These are phyloP conservation scores for Sitophilus oryzae DNA, from an alignment of 1,140 invertebrate genomes.

Conservation along the genomic window DNA sequence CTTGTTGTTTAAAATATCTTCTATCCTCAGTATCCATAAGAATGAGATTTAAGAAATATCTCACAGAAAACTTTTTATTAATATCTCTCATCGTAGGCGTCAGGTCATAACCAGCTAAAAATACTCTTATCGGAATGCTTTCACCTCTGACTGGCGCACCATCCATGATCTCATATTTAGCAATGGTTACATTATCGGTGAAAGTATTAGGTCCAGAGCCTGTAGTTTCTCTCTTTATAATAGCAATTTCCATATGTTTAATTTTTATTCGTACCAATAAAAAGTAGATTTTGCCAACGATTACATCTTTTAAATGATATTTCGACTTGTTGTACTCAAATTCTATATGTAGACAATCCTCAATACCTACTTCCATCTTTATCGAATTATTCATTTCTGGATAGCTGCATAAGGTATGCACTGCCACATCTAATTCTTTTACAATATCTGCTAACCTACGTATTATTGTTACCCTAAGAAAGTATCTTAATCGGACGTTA, in stretches of 20 bases:
- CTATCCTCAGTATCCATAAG: slow-evolving; percentile 99
- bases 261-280: slow-evolving; percentile 98
- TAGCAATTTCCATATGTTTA: slow-evolving; percentile 99
- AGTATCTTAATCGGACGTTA: slow-evolving; percentile 64
- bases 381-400: slow-evolving; percentile 96
- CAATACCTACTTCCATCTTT: slow-evolving; percentile 95
- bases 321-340: slow-evolving; percentile 99
- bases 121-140: slow-evolving; percentile 97
- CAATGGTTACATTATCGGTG: slow-evolving; percentile 98
- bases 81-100: slow-evolving; percentile 99
- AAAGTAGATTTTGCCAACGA: slow-evolving; percentile 99
- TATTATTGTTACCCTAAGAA: slow-evolving; percentile 91
- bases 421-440: slow-evolving; percentile 95
- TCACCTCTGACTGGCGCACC: slow-evolving; percentile 97
- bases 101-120: slow-evolving; percentile 95
- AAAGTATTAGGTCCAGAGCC: slow-evolving; percentile 94
- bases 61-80: slow-evolving; percentile 98
- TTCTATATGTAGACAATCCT: slow-evolving; percentile 99
- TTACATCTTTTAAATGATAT: slow-evolving; percentile 99
- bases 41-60: slow-evolving; percentile 97
- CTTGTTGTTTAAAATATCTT: slow-evolving; percentile 99
- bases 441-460: slow-evolving; percentile 89
- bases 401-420: slow-evolving; percentile 96
- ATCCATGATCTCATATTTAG: slow-evolving; percentile 99
- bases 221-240: slow-evolving; percentile 97